Evolutionary conservation across 2,888 invertebrate species (phyloP).

Genomic region (Ptilodon capucinus): DNA sequence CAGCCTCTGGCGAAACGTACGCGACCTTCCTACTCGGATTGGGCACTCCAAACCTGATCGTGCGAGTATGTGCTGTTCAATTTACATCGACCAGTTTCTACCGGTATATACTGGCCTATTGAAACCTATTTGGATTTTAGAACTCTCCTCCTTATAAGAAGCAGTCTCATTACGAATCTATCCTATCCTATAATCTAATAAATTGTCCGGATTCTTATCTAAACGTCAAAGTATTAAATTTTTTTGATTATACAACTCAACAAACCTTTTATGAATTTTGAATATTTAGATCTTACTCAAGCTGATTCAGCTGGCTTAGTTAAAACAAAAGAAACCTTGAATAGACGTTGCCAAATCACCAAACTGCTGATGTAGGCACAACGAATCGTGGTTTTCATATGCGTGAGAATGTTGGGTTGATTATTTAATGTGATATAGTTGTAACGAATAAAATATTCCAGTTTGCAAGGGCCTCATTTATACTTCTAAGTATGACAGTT

Average conservation of each 20-base stretch:
- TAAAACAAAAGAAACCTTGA: conserved; percentile 58
- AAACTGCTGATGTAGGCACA: conserved; percentile 50
- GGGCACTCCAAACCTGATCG: conserved; percentile 73
- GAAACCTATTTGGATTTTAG: conserved; percentile 13
- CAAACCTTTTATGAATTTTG: conserved; percentile 14
- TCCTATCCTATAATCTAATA: neutral
- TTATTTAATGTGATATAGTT: conserved; percentile 42
- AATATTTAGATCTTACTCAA: conserved; percentile 29
- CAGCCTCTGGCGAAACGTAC: conserved; percentile 73
- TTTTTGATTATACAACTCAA: conserved; percentile 4
- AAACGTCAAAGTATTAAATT: conserved; percentile 1
- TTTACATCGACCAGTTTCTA: conserved; percentile 35
- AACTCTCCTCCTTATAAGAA: neutral
- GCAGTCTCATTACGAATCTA: neutral
- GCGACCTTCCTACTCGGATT: conserved; percentile 76
- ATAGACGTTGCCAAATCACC: conserved; percentile 53
- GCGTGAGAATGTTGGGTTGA: conserved; percentile 44
- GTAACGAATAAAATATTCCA: too few relatives aligned
- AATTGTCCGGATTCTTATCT: neutral
- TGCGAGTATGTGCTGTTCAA: conserved; percentile 47
- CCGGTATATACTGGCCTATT: conserved; percentile 13
- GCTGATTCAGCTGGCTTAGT: conserved; percentile 37
- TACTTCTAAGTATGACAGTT: too few relatives aligned
- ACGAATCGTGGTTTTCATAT: conserved; percentile 38
- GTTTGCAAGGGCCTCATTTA: too few relatives aligned